Percentiles rank a stretch among this genome's conserved stretches.
Evolutionary conservation across 2,113 vertebrate species (phyloP).

Genomic region (Clarias gariepinus): DNA sequence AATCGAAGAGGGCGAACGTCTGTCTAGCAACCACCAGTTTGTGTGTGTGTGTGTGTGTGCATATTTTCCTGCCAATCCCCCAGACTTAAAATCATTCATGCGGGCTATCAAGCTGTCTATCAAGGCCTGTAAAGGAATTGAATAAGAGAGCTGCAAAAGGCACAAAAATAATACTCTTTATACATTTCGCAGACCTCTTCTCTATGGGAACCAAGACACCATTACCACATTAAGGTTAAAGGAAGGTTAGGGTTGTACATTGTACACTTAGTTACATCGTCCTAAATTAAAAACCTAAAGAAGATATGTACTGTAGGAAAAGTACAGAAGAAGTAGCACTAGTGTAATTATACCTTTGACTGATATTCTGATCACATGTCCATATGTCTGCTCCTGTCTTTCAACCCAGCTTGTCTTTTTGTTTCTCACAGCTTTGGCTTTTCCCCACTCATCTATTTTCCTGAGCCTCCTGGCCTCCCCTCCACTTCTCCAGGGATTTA

Average conservation of each 20-base stretch:
- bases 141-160: constrained; percentile 48
- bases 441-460: constrained; percentile 53
- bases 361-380: constrained; percentile 74
- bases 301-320: constrained; percentile 7
- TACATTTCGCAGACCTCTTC: constrained; percentile 58
- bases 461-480: constrained; percentile 26
- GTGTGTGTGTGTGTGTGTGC: constrained; percentile 1
- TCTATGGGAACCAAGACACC: constrained; percentile 68
- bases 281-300: constrained; percentile 26
- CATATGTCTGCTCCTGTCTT: constrained; percentile 53
- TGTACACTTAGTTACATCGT: not conserved
- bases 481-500: constrained; percentile 1
- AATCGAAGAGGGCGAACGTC: constrained; percentile 58
- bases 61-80: constrained; percentile 49
- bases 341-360: constrained; percentile 61
- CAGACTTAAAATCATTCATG: constrained; percentile 58
- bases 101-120: constrained; percentile 64
- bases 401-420: constrained; percentile 57
- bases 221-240: constrained; percentile 60
- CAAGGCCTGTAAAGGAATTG: constrained; percentile 60
- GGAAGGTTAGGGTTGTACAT: not conserved
- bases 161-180: constrained; percentile 41
- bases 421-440: constrained; percentile 57
- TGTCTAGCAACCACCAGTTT: constrained; percentile 62
- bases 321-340: constrained; percentile 41